Evolutionary conservation across 2,113 vertebrate species (phyloP), one percentile per base, ranked within the genome.

Genomic region (Delphinus delphis): DNA sequence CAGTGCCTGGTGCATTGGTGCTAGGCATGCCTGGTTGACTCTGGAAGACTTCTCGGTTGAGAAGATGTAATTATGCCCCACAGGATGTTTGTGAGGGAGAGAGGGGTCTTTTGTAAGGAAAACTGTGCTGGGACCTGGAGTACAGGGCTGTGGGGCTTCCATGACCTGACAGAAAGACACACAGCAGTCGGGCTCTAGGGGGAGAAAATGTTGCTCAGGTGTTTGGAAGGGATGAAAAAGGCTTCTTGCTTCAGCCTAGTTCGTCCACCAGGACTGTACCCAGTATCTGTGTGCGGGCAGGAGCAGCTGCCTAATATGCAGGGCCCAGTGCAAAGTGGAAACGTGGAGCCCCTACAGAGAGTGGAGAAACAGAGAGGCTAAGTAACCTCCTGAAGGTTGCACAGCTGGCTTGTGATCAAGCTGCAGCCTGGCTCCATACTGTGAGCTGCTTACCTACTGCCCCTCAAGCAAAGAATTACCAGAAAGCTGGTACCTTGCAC

Each of bases 1-100:
- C 36, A 2, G 68, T 0, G 31, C 36, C 8, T 1, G 44, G 18
- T 4, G 31, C 62, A 0, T 38, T 11, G 3, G 36, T n/a, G 9
- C 55, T 5, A 50, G 55, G 17, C 14, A 0, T 9, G 23, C 9
- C 2, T 0, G 47, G 6, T 38, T 18, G 73, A 28, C 71, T 62
- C 44, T 28, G 23, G 33, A 85, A 20, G 11, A n/a, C 11, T 26
- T 73, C 44, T n/a, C 55, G 13, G n/a, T 9, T 67, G 85, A 85
- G 21, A 80, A 38, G n/a, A 47, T 17, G 12, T 17, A 20, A 6
- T 33, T 23, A 2, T 2, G 8, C 5, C 71, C n/a, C 44, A 6
- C 10, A 70, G 28, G 14, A 2, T 1, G 12, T 38, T 62, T 2
- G 2, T 2, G 7, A 41, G 21, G 44, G 44, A 18, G 17, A 31